phyloP scores from a whole-genome alignment of 2,888 invertebrate species.

The Plagodis pulveraria region DNA sequence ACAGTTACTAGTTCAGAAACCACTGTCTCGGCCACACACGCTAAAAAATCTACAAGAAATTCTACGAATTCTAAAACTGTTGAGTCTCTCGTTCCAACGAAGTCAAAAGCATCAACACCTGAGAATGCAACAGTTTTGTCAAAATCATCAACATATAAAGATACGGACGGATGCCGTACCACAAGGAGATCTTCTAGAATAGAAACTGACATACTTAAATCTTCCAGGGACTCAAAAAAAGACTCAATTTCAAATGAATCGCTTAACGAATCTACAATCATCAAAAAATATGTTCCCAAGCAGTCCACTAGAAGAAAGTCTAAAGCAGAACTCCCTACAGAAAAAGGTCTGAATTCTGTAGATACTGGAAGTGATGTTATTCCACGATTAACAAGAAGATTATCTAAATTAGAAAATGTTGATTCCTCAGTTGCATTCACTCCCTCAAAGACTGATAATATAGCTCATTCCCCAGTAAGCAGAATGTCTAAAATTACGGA shows the following conservation, averaged over 20 bases:
- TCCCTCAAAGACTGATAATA: background rate
- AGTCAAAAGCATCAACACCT: background rate
- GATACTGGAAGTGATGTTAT: background rate
- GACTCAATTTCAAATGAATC: no score
- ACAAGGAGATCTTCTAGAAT: no score
- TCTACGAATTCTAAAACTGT: slow-evolving; percentile 1
- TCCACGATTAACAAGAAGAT: slow-evolving; percentile 2
- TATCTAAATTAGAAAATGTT: slow-evolving; percentile 5
- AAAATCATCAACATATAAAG: no score
- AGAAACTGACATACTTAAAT: no score
- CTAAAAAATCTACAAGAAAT: slow-evolving; percentile 2
- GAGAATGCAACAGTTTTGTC: no score
- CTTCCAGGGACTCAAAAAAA: no score
- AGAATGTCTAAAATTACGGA: background rate
- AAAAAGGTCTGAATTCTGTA: slow-evolving; percentile 1
- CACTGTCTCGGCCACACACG: background rate
- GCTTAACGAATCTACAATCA: slow-evolving; percentile 1
- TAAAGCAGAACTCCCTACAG: slow-evolving; percentile 5
- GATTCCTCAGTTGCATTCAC: background rate
- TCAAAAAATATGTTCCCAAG: background rate
- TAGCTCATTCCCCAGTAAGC: background rate
- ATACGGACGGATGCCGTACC: no score
- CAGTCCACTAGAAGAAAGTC: background rate
- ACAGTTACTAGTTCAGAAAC: background rate
- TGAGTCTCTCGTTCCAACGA: no score